A percentile compares a stretch with the other conserved stretches of the same genome.
These are phyloP conservation scores for Xiphorhynchus erythropygius DNA, from an alignment of 2,797 vertebrate species.

Conservation along the genomic window DNA sequence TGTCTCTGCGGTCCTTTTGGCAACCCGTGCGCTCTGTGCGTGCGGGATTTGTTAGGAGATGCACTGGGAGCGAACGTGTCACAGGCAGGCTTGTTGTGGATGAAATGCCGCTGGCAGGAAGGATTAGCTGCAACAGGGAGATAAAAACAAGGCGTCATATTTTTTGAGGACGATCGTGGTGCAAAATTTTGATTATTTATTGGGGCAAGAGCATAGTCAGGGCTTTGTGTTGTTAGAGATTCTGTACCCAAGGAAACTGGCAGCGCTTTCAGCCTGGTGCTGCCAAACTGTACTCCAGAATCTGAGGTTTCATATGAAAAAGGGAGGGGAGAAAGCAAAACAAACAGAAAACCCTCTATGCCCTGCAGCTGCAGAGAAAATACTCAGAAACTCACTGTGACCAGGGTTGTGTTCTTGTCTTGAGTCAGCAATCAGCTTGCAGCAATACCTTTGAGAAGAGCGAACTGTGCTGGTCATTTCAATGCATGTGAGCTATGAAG, in stretches of 20 bases:
- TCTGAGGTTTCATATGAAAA: slow-evolving; percentile 47
- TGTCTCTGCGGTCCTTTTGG: background rate
- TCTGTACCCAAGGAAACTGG: slow-evolving; percentile 40
- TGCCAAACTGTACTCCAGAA: slow-evolving; percentile 58
- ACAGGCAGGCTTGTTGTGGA: background rate
- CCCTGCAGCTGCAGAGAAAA: slow-evolving; percentile 50
- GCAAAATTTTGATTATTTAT: background rate
- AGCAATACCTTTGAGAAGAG: slow-evolving; percentile 52
- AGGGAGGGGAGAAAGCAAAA: background rate
- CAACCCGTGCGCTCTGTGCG: background rate
- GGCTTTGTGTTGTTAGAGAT: slow-evolving; percentile 40
- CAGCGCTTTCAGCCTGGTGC: background rate
- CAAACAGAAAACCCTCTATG: slow-evolving; percentile 55
- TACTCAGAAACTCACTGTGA: slow-evolving; percentile 27
- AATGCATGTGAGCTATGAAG: background rate
- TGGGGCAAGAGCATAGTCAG: background rate
- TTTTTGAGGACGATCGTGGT: background rate
- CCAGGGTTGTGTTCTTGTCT: slow-evolving; percentile 39
- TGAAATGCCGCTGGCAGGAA: background rate
- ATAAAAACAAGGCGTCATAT: background rate
- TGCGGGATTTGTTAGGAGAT: background rate
- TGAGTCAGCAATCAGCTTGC: slow-evolving; percentile 58
- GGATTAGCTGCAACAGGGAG: background rate
- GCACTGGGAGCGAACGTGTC: background rate
- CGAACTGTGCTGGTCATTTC: background rate